Conservation (phyloP, 2,113 vertebrate species). For the Colius striatus region DNA sequence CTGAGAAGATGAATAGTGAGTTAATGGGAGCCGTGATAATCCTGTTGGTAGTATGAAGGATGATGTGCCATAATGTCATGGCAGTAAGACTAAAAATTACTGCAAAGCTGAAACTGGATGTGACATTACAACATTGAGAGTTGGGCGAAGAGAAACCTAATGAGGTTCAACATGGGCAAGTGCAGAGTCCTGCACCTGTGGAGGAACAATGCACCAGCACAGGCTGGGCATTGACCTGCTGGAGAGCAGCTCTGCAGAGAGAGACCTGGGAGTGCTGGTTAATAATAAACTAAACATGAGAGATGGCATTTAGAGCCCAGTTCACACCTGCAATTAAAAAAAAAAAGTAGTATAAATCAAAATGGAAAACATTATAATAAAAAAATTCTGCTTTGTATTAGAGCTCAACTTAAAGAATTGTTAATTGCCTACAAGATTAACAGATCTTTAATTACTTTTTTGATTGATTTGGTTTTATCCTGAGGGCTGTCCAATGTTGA, state of each 20-base stretch:
- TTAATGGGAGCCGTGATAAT: background rate
- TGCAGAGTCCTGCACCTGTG: too few relatives aligned
- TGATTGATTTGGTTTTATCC: background rate
- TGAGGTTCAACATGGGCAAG: too few relatives aligned
- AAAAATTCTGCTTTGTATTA: background rate
- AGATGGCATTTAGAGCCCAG: background rate
- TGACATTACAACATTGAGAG: background rate
- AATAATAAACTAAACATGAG: too few relatives aligned
- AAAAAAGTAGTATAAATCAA: background rate
- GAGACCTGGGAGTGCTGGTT: too few relatives aligned
- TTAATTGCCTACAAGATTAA: background rate
- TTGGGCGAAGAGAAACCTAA: too few relatives aligned
- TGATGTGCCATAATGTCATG: fast-evolving
- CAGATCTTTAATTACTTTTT: background rate
- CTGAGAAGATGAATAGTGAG: background rate
- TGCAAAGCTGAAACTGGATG: background rate
- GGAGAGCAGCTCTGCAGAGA: too few relatives aligned
- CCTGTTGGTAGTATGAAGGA: background rate
- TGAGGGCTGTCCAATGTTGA: background rate
- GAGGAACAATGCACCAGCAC: too few relatives aligned
- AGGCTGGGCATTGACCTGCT: too few relatives aligned
- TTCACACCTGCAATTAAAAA: background rate
- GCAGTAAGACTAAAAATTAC: background rate
- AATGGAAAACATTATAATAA: background rate
- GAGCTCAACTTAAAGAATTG: background rate